Conservation (phyloP, 2,888 invertebrate species). For the Dolichopus griseipennis region DNA sequence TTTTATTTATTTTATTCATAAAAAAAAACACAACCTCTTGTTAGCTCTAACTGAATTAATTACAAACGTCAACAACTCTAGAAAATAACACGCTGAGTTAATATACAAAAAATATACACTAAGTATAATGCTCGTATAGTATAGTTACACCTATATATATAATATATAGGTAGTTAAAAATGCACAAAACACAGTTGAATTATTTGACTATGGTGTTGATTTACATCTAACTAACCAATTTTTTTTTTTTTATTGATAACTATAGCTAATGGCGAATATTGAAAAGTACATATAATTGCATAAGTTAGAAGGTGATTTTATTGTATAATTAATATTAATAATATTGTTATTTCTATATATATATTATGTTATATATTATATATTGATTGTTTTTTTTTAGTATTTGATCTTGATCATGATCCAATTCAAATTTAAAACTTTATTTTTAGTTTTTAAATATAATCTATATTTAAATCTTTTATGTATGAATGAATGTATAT, state of each 20-base stretch:
- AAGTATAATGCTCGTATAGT: no score
- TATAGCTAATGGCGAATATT: neutral
- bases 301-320: neutral
- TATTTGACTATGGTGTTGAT: neutral
- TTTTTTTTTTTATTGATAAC: neutral
- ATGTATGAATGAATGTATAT: no score
- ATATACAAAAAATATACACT: neutral
- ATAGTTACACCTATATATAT: no score
- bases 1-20: neutral
- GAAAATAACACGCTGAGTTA: neutral
- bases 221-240: neutral
- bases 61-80: neutral
- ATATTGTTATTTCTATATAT: neutral
- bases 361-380: no score
- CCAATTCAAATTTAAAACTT: neutral
- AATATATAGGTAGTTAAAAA: no score
- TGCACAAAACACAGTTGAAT: neutral
- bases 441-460: no score
- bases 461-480: no score
- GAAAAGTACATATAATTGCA: neutral
- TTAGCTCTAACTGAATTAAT: neutral
- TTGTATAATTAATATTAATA: neutral
- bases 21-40: neutral
- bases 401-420: neutral
- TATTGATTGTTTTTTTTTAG: no score